Conservation (phyloP, 1,140 invertebrate genomes). For the Drosophila ambigua region DNA sequence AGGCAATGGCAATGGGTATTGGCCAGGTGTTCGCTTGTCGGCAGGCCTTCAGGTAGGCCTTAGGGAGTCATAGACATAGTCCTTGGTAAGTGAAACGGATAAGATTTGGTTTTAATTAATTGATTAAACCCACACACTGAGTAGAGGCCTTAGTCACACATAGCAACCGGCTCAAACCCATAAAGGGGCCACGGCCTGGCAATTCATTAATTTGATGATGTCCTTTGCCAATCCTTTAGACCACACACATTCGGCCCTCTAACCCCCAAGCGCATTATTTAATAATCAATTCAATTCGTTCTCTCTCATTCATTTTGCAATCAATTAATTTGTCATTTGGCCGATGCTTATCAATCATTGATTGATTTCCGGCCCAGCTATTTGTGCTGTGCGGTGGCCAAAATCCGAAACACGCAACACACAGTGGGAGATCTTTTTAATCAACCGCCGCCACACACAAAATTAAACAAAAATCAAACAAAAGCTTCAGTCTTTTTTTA, state of each 20-base stretch:
- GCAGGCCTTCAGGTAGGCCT: conserved; percentile 20
- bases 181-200: conserved; percentile 14
- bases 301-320: conserved; percentile 38
- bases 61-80: background rate
- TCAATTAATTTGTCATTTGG: conserved; percentile 74
- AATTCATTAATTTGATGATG: conserved; percentile 47
- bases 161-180: no score
- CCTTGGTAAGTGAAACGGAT: background rate
- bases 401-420: conserved; percentile 14
- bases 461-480: conserved; percentile 20
- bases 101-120: conserved; percentile 24
- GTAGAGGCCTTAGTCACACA: background rate
- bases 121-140: background rate
- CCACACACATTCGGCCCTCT: conserved; percentile 40
- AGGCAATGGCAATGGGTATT: background rate
- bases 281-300: conserved; percentile 13
- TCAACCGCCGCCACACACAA: conserved; percentile 21
- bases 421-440: conserved; percentile 23
- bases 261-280: conserved; percentile 30
- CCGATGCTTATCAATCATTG: conserved; percentile 61
- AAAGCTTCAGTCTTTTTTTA: conserved; percentile 41
- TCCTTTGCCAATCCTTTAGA: conserved; percentile 41
- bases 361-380: conserved; percentile 51
- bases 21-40: conserved; percentile 60
- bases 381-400: conserved; percentile 9